Evolutionary conservation across 2,888 invertebrate genomes (phyloP).

Genomic region (Eupithecia inturbata): DNA sequence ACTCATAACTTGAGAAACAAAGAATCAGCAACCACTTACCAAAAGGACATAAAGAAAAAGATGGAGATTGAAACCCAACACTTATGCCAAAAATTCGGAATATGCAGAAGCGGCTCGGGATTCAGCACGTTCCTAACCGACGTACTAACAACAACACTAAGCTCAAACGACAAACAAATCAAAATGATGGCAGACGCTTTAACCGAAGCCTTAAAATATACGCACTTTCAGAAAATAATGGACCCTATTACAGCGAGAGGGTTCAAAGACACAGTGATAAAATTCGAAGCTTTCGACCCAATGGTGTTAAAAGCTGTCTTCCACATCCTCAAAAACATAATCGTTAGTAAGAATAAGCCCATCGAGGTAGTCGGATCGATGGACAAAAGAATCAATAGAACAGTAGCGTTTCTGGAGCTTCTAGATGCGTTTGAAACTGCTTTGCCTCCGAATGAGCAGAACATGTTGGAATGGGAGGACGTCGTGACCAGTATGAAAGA

Average conservation of each 20-base stretch:
- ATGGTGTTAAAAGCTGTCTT: slow-evolving; percentile 36
- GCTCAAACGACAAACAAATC: slow-evolving; percentile 48
- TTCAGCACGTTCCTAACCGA: slow-evolving; percentile 52
- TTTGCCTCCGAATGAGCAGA: slow-evolving; percentile 45
- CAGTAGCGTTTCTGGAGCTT: slow-evolving; percentile 54
- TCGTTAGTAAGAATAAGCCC: slow-evolving; percentile 52
- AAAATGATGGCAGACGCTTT: slow-evolving; percentile 49
- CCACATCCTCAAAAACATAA: slow-evolving; percentile 45
- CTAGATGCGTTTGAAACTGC: slow-evolving; percentile 49
- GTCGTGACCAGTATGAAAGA: slow-evolving; percentile 43
- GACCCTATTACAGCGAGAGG: slow-evolving; percentile 36
- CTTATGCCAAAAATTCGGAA: slow-evolving; percentile 54
- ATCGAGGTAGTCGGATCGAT: slow-evolving; percentile 19
- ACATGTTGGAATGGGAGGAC: slow-evolving; percentile 47
- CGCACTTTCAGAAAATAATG: slow-evolving; percentile 42
- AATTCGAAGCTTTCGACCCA: slow-evolving; percentile 36
- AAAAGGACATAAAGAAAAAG: slow-evolving; percentile 52
- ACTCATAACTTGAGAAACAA: slow-evolving; percentile 34
- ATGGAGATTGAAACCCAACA: slow-evolving; percentile 48
- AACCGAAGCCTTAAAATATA: slow-evolving; percentile 53
- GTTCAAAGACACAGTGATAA: slow-evolving; percentile 32
- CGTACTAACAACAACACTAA: slow-evolving; percentile 45
- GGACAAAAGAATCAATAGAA: slow-evolving; percentile 44
- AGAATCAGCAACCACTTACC: slow-evolving; percentile 36
- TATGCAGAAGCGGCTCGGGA: slow-evolving; percentile 51